A percentile compares a stretch with the other conserved stretches of the same genome.
These are phyloP conservation scores for Bovichtus diacanthus DNA, from an alignment of 2,797 vertebrate genomes.

Conservation along the genomic window DNA sequence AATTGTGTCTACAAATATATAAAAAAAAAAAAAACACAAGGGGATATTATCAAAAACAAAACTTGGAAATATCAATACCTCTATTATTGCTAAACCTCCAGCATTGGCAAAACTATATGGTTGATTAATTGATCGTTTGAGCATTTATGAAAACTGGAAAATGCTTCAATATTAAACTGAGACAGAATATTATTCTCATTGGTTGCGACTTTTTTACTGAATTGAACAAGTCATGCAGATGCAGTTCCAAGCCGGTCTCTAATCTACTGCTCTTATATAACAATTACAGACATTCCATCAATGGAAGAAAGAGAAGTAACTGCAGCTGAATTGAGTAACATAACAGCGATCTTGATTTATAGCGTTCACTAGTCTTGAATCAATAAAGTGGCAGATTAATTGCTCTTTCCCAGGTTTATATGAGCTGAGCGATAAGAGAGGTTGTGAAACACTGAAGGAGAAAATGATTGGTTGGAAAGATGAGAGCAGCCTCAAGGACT, in stretches of 20 bases:
- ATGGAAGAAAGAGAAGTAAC: neutral
- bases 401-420: constrained; percentile 20
- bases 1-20: neutral
- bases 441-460: constrained; percentile 35
- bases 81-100: neutral
- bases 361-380: neutral
- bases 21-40: too few species aligned
- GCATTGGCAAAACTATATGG: neutral
- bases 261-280: neutral
- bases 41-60: neutral
- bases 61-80: neutral
- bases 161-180: neutral
- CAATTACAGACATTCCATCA: neutral
- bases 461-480: neutral
- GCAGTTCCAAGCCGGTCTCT: neutral
- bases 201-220: neutral
- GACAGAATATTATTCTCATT: neutral
- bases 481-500: constrained; percentile 13
- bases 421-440: constrained; percentile 45
- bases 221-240: neutral
- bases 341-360: constrained; percentile 24
- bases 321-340: neutral
- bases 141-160: neutral
- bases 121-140: neutral
- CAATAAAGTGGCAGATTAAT: constrained; percentile 27